These are phyloP conservation scores for Muschampia staudingeri DNA, from an alignment of 2,888 invertebrate species.

Conservation along the genomic window DNA sequence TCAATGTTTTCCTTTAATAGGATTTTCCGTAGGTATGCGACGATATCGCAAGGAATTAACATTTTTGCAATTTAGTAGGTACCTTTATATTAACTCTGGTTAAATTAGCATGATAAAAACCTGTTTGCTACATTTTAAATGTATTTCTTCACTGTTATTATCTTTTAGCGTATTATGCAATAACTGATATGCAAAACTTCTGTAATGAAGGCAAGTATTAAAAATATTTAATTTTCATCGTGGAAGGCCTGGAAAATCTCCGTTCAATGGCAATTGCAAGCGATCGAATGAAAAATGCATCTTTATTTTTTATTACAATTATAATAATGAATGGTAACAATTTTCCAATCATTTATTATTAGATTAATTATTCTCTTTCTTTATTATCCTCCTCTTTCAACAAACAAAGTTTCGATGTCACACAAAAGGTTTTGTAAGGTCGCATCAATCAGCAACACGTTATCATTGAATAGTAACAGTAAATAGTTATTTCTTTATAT, in stretches of 20 bases:
- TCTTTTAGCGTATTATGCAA: background rate
- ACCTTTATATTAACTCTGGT: background rate
- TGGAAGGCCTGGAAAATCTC: background rate
- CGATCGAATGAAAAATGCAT: background rate
- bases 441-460: constrained; percentile 12
- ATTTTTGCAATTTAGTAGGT: constrained; percentile 1
- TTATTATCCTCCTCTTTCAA: background rate
- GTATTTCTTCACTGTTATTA: constrained; percentile 31
- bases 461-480: constrained; percentile 10
- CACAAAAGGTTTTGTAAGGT: constrained; percentile 27
- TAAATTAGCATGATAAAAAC: constrained; percentile 31
- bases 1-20: constrained; percentile 16
- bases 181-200: constrained; percentile 21
- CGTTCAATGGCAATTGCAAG: background rate
- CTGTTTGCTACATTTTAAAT: constrained; percentile 17
- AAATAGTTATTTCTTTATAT: background rate
- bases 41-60: constrained; percentile 22
- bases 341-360: background rate
- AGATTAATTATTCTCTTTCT: background rate
- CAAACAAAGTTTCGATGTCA: constrained; percentile 7
- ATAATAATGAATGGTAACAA: background rate
- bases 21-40: constrained; percentile 5
- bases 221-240: background rate
- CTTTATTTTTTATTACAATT: background rate
- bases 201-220: too few species aligned